Evolutionary conservation across 1,140 invertebrate genomes (phyloP).

Genomic region (Trichoplusia ni): DNA sequence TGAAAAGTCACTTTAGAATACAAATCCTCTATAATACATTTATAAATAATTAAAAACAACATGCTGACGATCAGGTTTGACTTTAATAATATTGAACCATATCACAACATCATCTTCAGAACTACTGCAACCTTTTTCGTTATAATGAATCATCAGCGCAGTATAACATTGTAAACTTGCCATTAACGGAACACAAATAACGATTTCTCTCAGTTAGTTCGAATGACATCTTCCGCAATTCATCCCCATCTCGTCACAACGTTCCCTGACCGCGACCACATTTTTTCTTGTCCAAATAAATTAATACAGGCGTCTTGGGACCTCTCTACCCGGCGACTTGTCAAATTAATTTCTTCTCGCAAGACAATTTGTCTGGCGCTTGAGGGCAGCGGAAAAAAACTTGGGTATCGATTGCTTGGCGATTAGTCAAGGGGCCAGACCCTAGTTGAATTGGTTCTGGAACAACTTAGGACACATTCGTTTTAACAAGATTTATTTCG

Average conservation of each 20-base stretch:
- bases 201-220: constrained; percentile 24
- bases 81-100: no score
- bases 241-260: constrained; percentile 33
- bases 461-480: constrained; percentile 11
- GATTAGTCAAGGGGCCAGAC: constrained; percentile 49
- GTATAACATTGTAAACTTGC: not conserved
- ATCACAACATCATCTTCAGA: no score
- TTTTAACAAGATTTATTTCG: constrained; percentile 18
- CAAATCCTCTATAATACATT: no score
- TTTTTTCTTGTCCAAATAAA: constrained; percentile 77
- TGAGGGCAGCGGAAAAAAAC: constrained; percentile 65
- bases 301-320: constrained; percentile 72
- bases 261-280: constrained; percentile 56
- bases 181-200: constrained; percentile 16
- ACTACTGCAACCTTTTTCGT: no score
- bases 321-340: constrained; percentile 58
- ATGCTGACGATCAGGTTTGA: no score
- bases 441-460: constrained; percentile 7
- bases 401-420: constrained; percentile 66
- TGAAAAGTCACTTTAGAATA: no score
- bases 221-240: constrained; percentile 17
- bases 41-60: no score
- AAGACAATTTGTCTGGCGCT: constrained; percentile 74
- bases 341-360: constrained; percentile 78
- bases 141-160: not conserved